Percentiles rank a stretch among this genome's conserved stretches.
Conservation (phyloP, 2,113 vertebrate genomes). For the Pseudolaguvia tuberculata region DNA sequence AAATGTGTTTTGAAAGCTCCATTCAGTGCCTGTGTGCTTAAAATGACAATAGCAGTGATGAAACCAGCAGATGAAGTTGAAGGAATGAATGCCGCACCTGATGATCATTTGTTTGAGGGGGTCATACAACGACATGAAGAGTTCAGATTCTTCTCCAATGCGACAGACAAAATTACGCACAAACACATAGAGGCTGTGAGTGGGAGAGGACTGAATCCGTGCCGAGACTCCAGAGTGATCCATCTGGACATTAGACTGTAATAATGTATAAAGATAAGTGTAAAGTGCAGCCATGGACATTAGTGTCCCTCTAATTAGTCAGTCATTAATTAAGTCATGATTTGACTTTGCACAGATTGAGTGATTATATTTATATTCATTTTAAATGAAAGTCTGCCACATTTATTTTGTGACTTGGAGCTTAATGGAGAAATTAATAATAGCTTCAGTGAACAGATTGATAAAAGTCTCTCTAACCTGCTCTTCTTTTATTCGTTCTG, state of each 20-base stretch:
- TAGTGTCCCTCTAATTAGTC: not conserved
- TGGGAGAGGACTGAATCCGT: constrained; percentile 86
- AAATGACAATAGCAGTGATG: not conserved
- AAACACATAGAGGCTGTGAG: constrained; percentile 94
- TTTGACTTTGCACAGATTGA: not conserved
- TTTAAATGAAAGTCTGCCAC: not conserved
- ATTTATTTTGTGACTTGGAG: not conserved
- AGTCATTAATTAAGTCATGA: constrained; percentile 9
- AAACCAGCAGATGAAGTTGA: not conserved
- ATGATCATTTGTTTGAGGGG: constrained; percentile 82
- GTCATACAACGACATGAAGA: constrained; percentile 97
- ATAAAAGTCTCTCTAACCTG: constrained; percentile 62
- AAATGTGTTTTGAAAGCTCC: not conserved
- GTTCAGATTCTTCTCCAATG: constrained; percentile 93
- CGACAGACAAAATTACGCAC: constrained; percentile 96
- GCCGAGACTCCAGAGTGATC: constrained; percentile 82
- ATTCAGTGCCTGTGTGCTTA: not conserved
- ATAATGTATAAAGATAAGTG: constrained; percentile 25
- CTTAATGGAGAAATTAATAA: not conserved
- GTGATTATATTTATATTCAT: not conserved
- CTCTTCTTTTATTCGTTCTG: constrained; percentile 92
- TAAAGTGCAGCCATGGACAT: not conserved
- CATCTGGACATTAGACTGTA: constrained; percentile 81
- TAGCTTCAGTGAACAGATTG: not conserved
- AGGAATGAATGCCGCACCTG: constrained; percentile 67